These are phyloP conservation scores for Rousettus leschenaultii DNA, from an alignment of 2,113 vertebrate genomes.

Conservation along the genomic window DNA sequence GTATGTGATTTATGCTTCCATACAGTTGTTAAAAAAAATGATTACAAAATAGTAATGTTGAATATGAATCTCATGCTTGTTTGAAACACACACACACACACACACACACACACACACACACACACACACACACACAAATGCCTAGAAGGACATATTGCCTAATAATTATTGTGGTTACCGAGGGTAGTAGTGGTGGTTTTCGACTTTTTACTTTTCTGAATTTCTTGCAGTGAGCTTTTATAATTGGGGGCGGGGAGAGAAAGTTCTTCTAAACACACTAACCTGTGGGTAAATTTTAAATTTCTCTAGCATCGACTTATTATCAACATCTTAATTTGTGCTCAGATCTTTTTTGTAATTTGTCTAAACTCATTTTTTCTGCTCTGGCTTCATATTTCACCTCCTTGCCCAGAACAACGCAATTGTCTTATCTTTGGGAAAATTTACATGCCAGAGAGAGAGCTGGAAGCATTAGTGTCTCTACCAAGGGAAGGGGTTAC, in stretches of 20 bases:
- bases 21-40: neutral
- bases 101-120: neutral
- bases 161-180: neutral
- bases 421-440: neutral
- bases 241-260: neutral
- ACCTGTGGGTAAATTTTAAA: neutral
- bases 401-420: neutral
- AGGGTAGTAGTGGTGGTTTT: neutral
- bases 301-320: neutral
- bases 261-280: neutral
- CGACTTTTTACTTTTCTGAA: neutral
- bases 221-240: conserved; percentile 1
- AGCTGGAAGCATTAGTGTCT: neutral
- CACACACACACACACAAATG: too few species aligned
- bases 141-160: neutral
- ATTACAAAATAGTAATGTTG: neutral
- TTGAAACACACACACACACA: neutral
- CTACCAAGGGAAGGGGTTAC: neutral
- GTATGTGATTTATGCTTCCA: neutral
- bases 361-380: neutral
- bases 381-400: neutral
- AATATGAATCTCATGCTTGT: neutral
- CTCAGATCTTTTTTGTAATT: neutral
- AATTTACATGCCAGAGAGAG: neutral
- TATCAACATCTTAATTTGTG: neutral